A percentile compares a stretch with the other conserved stretches of the same genome.
Evolutionary conservation across 2,888 invertebrate species (phyloP).

Genomic region (Encarsia formosa): DNA sequence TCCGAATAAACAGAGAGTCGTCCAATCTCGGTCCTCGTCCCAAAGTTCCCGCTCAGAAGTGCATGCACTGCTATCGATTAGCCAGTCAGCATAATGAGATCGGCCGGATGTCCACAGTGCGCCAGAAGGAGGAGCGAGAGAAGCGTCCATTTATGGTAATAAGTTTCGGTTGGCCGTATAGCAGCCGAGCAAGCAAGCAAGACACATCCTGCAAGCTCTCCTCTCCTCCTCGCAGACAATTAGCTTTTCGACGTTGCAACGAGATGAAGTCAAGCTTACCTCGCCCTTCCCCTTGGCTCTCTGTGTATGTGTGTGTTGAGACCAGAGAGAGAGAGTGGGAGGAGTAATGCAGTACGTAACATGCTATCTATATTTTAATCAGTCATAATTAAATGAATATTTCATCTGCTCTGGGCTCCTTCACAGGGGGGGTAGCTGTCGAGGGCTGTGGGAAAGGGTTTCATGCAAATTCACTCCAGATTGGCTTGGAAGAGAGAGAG

Average conservation of each 20-base stretch:
- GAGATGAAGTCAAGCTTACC: background rate
- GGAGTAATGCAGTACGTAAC: constrained; percentile 42
- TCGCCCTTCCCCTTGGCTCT: background rate
- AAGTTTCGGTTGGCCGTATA: constrained; percentile 12
- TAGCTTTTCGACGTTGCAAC: constrained; percentile 21
- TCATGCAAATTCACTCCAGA: constrained; percentile 43
- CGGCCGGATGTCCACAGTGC: background rate
- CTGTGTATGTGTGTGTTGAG: background rate
- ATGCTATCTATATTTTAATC: constrained; percentile 47
- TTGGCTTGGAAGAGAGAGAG: constrained; percentile 30
- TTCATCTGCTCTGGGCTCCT: constrained; percentile 41
- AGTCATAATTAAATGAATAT: constrained; percentile 49
- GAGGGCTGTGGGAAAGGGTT: constrained; percentile 35
- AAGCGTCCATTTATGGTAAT: constrained; percentile 23
- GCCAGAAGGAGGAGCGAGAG: background rate
- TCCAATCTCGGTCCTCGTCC: too few relatives aligned
- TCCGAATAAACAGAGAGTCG: too few relatives aligned
- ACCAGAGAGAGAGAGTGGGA: constrained; percentile 2
- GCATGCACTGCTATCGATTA: constrained; percentile 25
- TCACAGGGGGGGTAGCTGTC: background rate
- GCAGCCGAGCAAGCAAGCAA: too few relatives aligned
- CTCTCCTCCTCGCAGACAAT: constrained; percentile 30
- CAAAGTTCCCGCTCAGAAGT: constrained; percentile 15
- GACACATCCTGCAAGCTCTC: too few relatives aligned
- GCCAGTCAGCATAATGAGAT: constrained; percentile 15